phyloP scores from a whole-genome alignment of 2,888 invertebrate species.

The Hyposoter dolosus region DNA sequence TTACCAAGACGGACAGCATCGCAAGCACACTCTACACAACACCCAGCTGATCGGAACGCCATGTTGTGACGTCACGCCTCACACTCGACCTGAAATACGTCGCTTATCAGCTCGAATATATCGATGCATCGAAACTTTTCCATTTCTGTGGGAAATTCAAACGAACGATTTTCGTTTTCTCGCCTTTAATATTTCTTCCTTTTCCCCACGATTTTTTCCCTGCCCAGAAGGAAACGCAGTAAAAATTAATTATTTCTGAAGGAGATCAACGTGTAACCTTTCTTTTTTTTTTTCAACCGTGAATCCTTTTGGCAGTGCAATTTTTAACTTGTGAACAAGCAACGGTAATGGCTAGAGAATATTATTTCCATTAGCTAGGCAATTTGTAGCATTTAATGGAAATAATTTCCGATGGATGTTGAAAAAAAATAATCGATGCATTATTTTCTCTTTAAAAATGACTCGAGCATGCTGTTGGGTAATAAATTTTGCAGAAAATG shows the following conservation, averaged over 20 bases:
- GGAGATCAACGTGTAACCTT: background rate
- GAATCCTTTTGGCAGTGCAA: background rate
- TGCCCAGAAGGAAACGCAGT: background rate
- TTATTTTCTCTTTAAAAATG: no score
- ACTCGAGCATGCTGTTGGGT: background rate
- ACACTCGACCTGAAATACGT: slow-evolving; percentile 49
- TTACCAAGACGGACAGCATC: slow-evolving; percentile 83
- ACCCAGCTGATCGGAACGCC: slow-evolving; percentile 84
- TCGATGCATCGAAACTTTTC: slow-evolving; percentile 15
- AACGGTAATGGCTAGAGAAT: no score
- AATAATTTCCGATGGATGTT: no score
- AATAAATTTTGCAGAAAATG: background rate
- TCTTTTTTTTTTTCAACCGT: background rate
- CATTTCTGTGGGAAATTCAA: slow-evolving; percentile 22
- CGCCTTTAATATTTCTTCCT: background rate
- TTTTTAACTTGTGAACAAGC: background rate
- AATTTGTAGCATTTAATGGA: no score
- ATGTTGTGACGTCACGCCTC: slow-evolving; percentile 83
- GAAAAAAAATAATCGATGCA: no score
- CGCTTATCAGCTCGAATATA: background rate
- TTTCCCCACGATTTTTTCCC: background rate
- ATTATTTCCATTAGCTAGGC: no score
- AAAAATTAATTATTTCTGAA: no score
- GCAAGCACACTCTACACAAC: slow-evolving; percentile 83
- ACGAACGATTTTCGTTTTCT: background rate